Conservation (phyloP, 2,888 invertebrate genomes). For the Apotomis turbidana region DNA sequence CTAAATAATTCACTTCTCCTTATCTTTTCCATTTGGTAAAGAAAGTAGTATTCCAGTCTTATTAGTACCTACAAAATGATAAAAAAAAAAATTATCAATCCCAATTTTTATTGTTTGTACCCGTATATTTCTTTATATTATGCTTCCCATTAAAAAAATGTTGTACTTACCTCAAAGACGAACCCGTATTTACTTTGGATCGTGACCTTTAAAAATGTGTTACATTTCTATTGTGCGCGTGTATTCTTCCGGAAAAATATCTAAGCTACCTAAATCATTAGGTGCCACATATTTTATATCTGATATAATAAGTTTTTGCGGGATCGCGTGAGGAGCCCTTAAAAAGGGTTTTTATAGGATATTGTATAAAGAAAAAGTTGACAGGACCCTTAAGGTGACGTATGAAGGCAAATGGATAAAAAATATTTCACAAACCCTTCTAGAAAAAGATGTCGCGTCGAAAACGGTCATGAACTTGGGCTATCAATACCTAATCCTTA, state of each 20-base stretch:
- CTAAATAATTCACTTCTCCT: no score
- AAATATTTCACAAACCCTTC: conserved; percentile 12
- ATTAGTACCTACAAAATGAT: no score
- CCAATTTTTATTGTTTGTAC: no score
- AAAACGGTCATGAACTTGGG: conserved; percentile 11
- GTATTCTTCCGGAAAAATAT: not conserved
- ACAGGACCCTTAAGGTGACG: conserved; percentile 22
- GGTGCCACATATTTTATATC: not conserved
- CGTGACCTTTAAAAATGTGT: no score
- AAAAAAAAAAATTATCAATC: no score
- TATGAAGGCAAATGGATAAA: conserved; percentile 25
- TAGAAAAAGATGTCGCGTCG: not conserved
- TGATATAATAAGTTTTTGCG: not conserved
- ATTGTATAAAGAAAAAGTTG: conserved; percentile 15
- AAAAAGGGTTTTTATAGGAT: conserved; percentile 15
- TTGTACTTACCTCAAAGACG: no score
- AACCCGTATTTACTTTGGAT: no score
- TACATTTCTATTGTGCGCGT: not conserved
- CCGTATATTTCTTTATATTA: no score
- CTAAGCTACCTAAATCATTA: not conserved
- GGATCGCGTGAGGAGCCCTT: not conserved
- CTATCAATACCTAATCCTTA: not conserved
- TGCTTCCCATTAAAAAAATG: no score
- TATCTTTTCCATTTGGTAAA: no score
- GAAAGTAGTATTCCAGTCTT: no score